Evolutionary conservation across 2,113 vertebrate species (phyloP), one percentile per base, ranked within the genome.

Genomic region (Struthidea cinerea): DNA sequence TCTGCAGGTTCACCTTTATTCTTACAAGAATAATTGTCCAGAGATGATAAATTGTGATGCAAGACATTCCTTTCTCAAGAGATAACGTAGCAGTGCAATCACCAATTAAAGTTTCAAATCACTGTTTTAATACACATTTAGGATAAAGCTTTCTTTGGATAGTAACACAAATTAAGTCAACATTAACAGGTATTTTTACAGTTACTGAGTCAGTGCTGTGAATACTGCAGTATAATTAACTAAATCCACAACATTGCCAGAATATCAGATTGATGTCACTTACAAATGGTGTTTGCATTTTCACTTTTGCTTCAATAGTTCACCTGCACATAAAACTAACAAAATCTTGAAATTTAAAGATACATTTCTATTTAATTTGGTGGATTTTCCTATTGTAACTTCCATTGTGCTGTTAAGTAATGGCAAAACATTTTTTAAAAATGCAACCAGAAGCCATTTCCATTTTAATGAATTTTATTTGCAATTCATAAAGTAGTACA

Each of bases 71-170:
- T 91, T 91, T 49, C 32, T 69, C 74, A 28, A 57, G 47, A 86
- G 84, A 75, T 63, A 96, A 70, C 63, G 32, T n/a, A 89, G 81
- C 55, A 93, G n/a, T 73, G 56, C n/a, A 95, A 94, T 56, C 90
- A 20, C 19, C 81, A 84, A 85, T 92, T 96, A 97, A 35, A 69
- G 21, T 86, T 96, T 92, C 37, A 84, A 93, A 91, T 95, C 55
- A 93, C 77, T 95, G 68, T 89, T 97, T 96, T 95, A 35, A 95
- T 93, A 84, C n/a, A 69, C 13, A 30, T 95, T 92, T 74, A 89
- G 70, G 42, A 84, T 81, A 82, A 96, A 94, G 18, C 9, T 68
- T 91, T 90, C 55, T 90, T 96, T 90, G 55, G 41, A 50, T 87
- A 80, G 33, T 80, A 84, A 80, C 30, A 77, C 53, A 91, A 96